Base-by-base conservation (phyloP, 2,888 invertebrate species). In the Periphyllus acericola region DNA sequence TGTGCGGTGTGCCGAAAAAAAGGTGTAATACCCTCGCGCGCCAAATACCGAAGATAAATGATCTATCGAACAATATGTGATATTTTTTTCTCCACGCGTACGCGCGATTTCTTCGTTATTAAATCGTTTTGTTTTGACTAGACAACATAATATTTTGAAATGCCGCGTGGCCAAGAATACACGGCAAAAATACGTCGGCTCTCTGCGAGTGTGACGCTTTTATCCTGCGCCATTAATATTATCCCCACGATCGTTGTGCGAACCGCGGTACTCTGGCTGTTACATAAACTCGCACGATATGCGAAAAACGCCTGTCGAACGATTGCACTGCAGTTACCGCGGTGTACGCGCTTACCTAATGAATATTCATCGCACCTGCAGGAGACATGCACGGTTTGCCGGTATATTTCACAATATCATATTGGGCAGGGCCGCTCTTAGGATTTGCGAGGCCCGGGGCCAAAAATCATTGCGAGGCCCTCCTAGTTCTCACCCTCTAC, bases 21-120 rank as follows among this genome's bases (percentile, higher is more conserved):
- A 60, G 3, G 14, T 55, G 9, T 60, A 60, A 71, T 32, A 34
- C 52, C 46, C 32, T 17, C 32, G 52, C 19, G 34, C 9, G 9
- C 52, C 52, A 5, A 72, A 55, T 72, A 83, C 71, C 40, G 1
- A 71, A 34, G 52, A 83, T 83, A n/a, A 83, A 72, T 83, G 82
- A 52, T 72, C 72, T 72, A 72, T 83, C 34, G 34, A 72, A 82
- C 46, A 68, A 46, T 55, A 32, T 34, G 9, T 72, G 82, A 40
- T 19, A 34, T 25, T 34, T 29, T 52, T 52, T n/a, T 52, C 21
- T 46, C 14, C 36, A 3, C 14, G 55, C 60, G 60, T 11, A 3
- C 60, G 60, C 21, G 25, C 9, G 21, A 60, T 68, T 81, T 81
- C 14, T 79, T 79, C n/a, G 40, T 66, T 71, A 25, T 71, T 32